Base-by-base conservation (phyloP, 2,113 vertebrate genomes). In the Leiothrix lutea region DNA sequence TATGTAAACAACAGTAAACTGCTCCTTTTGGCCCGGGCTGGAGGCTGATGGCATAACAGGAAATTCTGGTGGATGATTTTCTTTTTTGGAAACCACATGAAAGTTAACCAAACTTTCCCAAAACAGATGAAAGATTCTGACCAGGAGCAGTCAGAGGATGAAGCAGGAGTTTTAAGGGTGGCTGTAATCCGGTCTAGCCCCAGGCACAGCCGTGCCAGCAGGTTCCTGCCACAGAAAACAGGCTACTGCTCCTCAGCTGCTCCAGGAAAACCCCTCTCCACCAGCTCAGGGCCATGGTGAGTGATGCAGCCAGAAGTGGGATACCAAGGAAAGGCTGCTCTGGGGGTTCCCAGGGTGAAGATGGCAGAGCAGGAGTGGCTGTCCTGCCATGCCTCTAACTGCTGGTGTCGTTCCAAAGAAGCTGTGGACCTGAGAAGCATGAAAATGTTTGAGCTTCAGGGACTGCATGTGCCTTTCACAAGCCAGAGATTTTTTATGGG, bases 1-100 rank as follows among this genome's bases (percentile, higher is more conserved):
- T 97, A 97, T 95, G 92, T 96, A 96, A 97, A 97, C 96, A 97
- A 73, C 95, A 95, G 85, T 88, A 90, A 97, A 96, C 82, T 92
- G 90, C 95, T 93, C 94, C 77, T 94, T 29, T 96, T 96, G 95
- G 95, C 96, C 1, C 1, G 4, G 44, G 56, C 69, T 91, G 77
- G 77, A 86, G 89, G 66, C 60, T 74, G 83, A 95, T 95, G 95
- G 95, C 96, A 96, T 95, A 97, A 97, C 96, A 96, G 96, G 96
- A 97, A 96, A 92, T 86, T 96, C 96, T 96, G 96, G 96, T 80
- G 91, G 86, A 92, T 96, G 86, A 95, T 92, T 96, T 97, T 95
- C 88, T 95, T 81, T 78, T 92, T 92, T 95, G 94, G 89, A 91
- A 96, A 95, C 95, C 95, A 96, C 95, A 94, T 96, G 95, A 96